Evolutionary conservation across 1,140 invertebrate genomes (phyloP).

Genomic region (Neodiprion virginianus): DNA sequence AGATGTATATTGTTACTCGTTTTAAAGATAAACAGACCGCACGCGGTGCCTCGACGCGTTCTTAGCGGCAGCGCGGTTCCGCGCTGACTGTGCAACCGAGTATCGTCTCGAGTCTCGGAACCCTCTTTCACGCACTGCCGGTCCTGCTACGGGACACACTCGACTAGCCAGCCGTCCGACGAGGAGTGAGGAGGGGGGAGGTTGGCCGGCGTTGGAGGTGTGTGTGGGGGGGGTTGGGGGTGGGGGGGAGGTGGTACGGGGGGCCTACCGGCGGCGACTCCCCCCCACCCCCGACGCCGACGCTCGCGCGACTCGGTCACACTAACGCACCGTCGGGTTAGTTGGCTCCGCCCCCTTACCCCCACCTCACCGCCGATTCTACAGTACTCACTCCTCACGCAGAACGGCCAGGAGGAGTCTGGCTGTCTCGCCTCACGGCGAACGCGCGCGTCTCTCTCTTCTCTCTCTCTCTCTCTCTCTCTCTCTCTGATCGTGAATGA

Average conservation of each 20-base stretch:
- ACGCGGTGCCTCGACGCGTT: neutral
- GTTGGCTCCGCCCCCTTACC: neutral
- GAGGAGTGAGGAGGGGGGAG: conserved; percentile 34
- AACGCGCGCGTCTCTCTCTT: neutral
- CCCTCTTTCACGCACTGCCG: neutral
- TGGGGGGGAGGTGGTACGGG: no score
- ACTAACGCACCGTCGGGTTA: neutral
- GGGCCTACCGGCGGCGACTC: neutral
- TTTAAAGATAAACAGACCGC: no score
- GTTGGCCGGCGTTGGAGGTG: conserved; percentile 15
- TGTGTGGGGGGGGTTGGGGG: conserved; percentile 24
- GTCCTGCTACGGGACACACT: neutral
- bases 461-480: conserved; percentile 7
- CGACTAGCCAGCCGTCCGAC: no score
- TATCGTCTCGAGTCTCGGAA: conserved; percentile 45
- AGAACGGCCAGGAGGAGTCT: no score
- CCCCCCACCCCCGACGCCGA: neutral
- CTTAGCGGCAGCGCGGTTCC: conserved; percentile 55
- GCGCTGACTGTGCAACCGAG: conserved; percentile 54
- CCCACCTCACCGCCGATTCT: no score
- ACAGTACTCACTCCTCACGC: no score
- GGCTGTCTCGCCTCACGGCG: neutral
- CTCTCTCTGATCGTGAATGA: neutral
- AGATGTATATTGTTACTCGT: no score
- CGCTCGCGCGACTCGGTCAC: neutral